These are phyloP conservation scores for Sminthurinus aureus DNA, from an alignment of 2,888 invertebrate genomes.

Conservation along the genomic window DNA sequence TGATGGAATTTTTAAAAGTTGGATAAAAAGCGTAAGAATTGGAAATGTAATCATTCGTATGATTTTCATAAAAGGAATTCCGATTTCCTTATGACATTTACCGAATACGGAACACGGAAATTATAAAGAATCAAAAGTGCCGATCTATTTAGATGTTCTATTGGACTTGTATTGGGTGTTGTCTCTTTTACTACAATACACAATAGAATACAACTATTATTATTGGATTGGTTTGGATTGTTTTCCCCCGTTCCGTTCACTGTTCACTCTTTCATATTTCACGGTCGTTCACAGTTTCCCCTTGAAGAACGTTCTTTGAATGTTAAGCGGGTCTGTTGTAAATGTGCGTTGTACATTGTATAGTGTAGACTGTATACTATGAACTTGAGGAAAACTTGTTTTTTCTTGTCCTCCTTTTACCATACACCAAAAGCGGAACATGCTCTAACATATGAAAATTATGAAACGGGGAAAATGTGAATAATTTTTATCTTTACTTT, in stretches of 20 bases:
- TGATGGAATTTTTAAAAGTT: no score
- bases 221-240: background rate
- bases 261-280: background rate
- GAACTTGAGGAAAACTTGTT: no score
- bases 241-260: background rate
- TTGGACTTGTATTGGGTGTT: no score
- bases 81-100: background rate
- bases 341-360: background rate
- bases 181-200: background rate
- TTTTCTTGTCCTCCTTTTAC: no score
- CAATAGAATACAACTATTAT: no score
- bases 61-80: background rate
- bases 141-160: background rate
- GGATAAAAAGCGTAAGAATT: no score
- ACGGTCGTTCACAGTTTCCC: constrained; percentile 18
- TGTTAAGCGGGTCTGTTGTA: constrained; percentile 40
- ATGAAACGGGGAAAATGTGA: background rate
- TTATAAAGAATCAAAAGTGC: background rate
- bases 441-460: background rate
- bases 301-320: constrained; percentile 43
- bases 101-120: background rate
- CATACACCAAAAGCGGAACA: background rate
- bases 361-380: no score
- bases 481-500: background rate
- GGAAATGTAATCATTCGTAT: background rate